These are phyloP conservation scores for Papilio polytes DNA, from an alignment of 1,140 invertebrate genomes.

Conservation along the genomic window DNA sequence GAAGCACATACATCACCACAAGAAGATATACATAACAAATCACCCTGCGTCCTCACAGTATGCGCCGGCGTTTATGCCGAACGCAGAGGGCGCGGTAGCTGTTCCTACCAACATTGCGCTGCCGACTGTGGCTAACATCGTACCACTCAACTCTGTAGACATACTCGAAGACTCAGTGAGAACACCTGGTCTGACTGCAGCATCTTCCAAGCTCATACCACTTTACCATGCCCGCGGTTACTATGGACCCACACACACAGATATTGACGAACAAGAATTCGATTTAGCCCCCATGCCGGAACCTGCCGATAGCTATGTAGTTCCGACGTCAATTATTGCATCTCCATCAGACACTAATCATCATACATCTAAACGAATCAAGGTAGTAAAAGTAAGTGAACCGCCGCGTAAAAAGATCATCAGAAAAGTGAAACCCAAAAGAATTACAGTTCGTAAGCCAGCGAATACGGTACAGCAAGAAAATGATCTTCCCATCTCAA, in stretches of 20 bases:
- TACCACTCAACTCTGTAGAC: slow-evolving; percentile 68
- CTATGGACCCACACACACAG: slow-evolving; percentile 74
- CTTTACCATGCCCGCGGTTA: slow-evolving; percentile 78
- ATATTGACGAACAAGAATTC: slow-evolving; percentile 70
- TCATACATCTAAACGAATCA: slow-evolving; percentile 68
- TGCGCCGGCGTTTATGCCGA: slow-evolving; percentile 75
- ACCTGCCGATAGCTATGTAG: slow-evolving; percentile 49
- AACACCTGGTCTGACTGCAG: slow-evolving; percentile 54
- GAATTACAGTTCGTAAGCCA: slow-evolving; percentile 60
- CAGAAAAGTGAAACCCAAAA: slow-evolving; percentile 69
- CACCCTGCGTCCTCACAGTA: slow-evolving; percentile 76
- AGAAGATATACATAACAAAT: slow-evolving; percentile 83
- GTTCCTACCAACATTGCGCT: slow-evolving; percentile 67
- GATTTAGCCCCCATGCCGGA: slow-evolving; percentile 60
- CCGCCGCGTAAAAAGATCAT: slow-evolving; percentile 66
- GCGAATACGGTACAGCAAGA: slow-evolving; percentile 50
- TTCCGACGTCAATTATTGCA: slow-evolving; percentile 54
- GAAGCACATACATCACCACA: slow-evolving; percentile 83
- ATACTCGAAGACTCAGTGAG: slow-evolving; percentile 57
- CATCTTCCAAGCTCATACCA: slow-evolving; percentile 74
- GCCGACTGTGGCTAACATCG: slow-evolving; percentile 63
- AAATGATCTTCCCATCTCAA: slow-evolving; percentile 71
- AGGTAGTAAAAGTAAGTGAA: slow-evolving; percentile 76
- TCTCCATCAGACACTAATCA: slow-evolving; percentile 46
- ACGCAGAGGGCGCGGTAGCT: slow-evolving; percentile 68